Evolutionary conservation across 1,140 invertebrate genomes (phyloP), one percentile per base, ranked within the genome.

Genomic region (Habropoda laboriosa): DNA sequence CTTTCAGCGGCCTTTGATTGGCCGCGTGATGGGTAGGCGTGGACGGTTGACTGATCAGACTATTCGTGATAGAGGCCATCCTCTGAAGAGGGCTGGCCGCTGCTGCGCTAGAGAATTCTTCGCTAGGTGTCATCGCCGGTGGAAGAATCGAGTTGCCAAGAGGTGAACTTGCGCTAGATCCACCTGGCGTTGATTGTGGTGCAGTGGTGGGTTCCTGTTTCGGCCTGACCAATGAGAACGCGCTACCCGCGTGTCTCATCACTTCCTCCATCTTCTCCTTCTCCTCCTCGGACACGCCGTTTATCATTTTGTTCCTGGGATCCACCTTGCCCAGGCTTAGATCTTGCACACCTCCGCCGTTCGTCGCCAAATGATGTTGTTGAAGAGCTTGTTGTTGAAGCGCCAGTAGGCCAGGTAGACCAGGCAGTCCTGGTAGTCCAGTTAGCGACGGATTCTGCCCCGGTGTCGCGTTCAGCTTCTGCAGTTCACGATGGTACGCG

Each of bases 31-130:
- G 96, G 18, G 96, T 96, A 80, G 96, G 96, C 64, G 96, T 95
- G 49, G 97, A 95, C 66, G 97, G 97, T 93, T 98, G 98, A 67
- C 98, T 97, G 87, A 98, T 98, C 80, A 99, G 94, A 71, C 98
- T 98, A 90, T 99, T 99, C 35, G 98, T 99, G 81, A 99, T 99
- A 72, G 97, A 99, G 66, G 98, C 98, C 98, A 99, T 99, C 85
- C 98, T 94, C 91, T 99, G 98, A 21, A 99, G 93, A 0, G 98
- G 98, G 89, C 97, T 98, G 3, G 97, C 97, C 1, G 96, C 96
- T 3, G 96, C 96, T 2, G 95, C 95, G 76, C 94, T 94, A 10
- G 95, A 94, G 82, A 97, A 97, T 89, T 97, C 97, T 82, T 97
- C 97, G 63, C 94, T 95, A 0, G 95, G 95, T 49, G 95, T 96